A percentile compares a stretch with the other conserved stretches of the same genome.
phyloP scores from a whole-genome alignment of 2,113 vertebrate genomes.

The Chamaea fasciata region DNA sequence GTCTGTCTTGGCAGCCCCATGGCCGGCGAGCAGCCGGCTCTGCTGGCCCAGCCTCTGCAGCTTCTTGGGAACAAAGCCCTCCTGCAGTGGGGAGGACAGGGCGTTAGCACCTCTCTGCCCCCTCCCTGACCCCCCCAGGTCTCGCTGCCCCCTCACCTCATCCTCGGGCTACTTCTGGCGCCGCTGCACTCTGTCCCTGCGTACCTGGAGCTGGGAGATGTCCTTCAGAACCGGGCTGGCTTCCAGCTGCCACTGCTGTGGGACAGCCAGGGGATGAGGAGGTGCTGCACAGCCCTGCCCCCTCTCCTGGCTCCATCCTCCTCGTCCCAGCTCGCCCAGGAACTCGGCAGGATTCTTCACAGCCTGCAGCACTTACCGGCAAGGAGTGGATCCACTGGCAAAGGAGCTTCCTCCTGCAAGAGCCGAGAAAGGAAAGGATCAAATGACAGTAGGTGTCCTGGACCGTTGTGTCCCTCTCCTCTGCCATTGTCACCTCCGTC shows the following conservation, averaged over 20 bases:
- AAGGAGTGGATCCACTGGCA: not conserved
- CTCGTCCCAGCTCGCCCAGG: too few relatives aligned
- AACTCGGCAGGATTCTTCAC: not conserved
- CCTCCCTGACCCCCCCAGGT: too few relatives aligned
- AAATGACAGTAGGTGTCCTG: too few relatives aligned
- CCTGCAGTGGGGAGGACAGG: not conserved
- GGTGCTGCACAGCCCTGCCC: not conserved
- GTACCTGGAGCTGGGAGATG: not conserved
- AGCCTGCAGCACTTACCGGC: not conserved
- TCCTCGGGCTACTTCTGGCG: not conserved
- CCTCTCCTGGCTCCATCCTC: not conserved
- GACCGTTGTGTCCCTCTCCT: not conserved
- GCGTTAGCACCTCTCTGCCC: not conserved
- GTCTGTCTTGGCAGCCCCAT: not conserved
- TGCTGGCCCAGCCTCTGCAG: not conserved
- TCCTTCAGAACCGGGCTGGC: not conserved
- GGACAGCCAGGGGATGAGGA: not conserved
- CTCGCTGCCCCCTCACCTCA: not conserved
- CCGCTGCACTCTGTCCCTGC: too few relatives aligned
- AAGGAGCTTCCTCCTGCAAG: not conserved
- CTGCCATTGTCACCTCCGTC: not conserved
- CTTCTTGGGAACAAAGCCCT: not conserved
- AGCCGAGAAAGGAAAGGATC: not conserved
- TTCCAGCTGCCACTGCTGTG: not conserved
- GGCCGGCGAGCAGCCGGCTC: not conserved